phyloP scores from a whole-genome alignment of 2,888 invertebrate species.

The Kryphioiulus occultus region DNA sequence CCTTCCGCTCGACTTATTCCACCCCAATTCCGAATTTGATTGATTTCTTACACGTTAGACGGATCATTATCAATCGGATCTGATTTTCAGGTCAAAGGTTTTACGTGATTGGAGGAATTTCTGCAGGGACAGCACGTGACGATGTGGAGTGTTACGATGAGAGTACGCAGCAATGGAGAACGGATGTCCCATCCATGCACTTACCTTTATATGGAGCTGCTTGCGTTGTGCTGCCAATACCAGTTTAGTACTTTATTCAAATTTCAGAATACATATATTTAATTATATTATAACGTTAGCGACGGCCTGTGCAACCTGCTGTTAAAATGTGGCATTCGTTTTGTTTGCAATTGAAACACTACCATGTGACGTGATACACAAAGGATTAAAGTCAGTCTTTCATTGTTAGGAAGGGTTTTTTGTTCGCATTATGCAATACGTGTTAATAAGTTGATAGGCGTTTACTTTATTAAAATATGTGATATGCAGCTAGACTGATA shows the following conservation, averaged over 20 bases:
- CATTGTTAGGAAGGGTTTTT: no score
- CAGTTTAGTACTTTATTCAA: background rate
- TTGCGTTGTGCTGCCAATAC: conserved; percentile 18
- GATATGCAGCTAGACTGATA: no score
- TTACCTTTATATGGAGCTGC: conserved; percentile 29
- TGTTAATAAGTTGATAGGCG: no score
- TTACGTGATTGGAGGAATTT: conserved; percentile 44
- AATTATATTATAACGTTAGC: no score
- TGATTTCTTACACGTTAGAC: background rate
- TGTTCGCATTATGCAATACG: no score
- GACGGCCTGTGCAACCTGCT: no score
- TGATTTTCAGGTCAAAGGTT: conserved; percentile 45
- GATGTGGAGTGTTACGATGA: conserved; percentile 39
- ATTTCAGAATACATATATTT: no score
- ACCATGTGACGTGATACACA: no score
- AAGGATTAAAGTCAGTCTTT: no score
- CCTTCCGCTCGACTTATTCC: background rate
- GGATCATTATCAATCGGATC: conserved; percentile 3
- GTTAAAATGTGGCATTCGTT: no score
- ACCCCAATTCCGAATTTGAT: background rate
- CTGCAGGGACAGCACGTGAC: background rate
- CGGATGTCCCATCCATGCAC: background rate
- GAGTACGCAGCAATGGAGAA: background rate
- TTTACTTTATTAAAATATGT: no score
- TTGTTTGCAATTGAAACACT: no score